Conservation (phyloP, 2,888 invertebrate species). For the Epirrita christyi region DNA sequence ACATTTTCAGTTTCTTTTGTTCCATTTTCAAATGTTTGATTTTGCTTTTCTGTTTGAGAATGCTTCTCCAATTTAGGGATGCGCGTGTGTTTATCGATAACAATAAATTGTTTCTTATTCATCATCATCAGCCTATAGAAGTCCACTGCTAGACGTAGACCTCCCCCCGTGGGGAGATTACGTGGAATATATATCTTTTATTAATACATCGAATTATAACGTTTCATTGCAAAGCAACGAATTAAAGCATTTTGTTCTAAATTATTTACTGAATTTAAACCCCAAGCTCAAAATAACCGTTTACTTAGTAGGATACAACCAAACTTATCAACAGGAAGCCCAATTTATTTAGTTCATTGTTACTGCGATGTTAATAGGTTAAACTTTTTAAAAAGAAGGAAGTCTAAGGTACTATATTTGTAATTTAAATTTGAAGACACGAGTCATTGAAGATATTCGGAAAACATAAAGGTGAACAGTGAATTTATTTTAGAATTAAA, state of each 20-base stretch:
- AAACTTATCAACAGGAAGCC: slow-evolving; percentile 19
- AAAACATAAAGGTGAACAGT: too few species aligned
- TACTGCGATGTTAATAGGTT: slow-evolving; percentile 2
- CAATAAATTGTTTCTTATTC: not conserved
- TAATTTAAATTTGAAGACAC: not conserved
- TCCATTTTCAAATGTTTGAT: slow-evolving; percentile 11
- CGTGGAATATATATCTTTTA: too few species aligned
- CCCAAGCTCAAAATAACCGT: not conserved
- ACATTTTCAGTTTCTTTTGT: slow-evolving; percentile 2
- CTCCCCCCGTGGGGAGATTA: too few species aligned
- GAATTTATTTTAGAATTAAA: too few species aligned
- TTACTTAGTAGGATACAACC: not conserved
- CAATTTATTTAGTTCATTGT: slow-evolving; percentile 21
- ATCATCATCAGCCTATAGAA: too few species aligned
- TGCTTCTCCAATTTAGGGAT: slow-evolving; percentile 3
- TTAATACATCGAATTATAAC: not conserved
- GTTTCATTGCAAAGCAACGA: not conserved
- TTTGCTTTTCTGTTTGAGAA: not conserved
- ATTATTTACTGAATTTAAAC: not conserved
- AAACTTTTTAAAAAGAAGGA: slow-evolving; percentile 9
- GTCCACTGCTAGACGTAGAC: too few species aligned
- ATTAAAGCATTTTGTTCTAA: not conserved
- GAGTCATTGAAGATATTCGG: not conserved
- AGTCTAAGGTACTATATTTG: slow-evolving; percentile 3
- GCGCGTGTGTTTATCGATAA: not conserved